Percentiles rank a stretch among this genome's conserved stretches.
These are phyloP conservation scores for Nymphalis urticae DNA, from an alignment of 2,888 invertebrate species.

Conservation along the genomic window DNA sequence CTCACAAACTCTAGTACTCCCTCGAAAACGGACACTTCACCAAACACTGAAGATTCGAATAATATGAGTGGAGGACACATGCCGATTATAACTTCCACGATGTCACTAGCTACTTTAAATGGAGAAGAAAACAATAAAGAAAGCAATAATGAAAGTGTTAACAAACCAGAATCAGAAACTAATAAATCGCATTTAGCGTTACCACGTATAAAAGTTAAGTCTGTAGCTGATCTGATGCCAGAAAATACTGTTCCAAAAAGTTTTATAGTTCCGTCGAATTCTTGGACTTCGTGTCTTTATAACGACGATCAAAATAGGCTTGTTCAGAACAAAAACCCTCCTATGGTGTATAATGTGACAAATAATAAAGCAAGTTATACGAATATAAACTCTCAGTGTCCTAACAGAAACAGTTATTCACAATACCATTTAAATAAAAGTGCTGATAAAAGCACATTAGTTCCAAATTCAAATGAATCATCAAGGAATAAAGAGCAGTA, in stretches of 20 bases:
- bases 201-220: slow-evolving; percentile 72
- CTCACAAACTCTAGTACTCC: neutral
- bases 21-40: neutral
- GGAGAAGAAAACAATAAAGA: slow-evolving; percentile 13
- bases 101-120: slow-evolving; percentile 52
- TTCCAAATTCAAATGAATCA: neutral
- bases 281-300: slow-evolving; percentile 18
- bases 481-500: slow-evolving; percentile 35
- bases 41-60: neutral
- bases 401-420: neutral
- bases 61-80: slow-evolving; percentile 39
- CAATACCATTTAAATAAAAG: neutral
- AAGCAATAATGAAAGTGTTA: neutral
- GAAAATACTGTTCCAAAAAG: slow-evolving; percentile 32
- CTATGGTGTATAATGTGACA: neutral
- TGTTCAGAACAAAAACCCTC: neutral
- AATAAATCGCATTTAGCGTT: slow-evolving; percentile 8
- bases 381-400: neutral
- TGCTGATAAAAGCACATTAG: neutral
- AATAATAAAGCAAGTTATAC: neutral
- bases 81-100: slow-evolving; percentile 65
- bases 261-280: neutral
- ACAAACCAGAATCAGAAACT: neutral
- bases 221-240: slow-evolving; percentile 66
- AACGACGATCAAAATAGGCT: slow-evolving; percentile 7